Percentiles rank a stretch among this genome's conserved stretches.
Evolutionary conservation across 2,888 invertebrate genomes (phyloP).

Genomic region (Rhingia rostrata): DNA sequence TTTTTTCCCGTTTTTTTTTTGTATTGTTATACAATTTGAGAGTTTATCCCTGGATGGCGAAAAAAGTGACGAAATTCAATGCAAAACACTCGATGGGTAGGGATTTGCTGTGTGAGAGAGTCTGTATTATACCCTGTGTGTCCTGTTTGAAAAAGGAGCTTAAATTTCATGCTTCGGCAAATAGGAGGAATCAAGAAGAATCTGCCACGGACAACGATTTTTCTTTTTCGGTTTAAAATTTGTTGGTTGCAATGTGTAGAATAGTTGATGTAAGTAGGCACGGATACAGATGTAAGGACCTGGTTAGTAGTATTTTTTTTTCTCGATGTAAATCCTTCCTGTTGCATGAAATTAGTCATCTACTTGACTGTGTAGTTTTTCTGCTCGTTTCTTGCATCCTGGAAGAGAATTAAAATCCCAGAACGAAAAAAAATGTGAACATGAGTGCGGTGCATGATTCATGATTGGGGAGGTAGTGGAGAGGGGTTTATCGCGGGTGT

Average conservation of each 20-base stretch:
- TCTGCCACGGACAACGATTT: constrained; percentile 26
- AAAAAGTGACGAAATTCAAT: constrained; percentile 38
- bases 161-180: constrained; percentile 70
- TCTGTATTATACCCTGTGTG: not conserved
- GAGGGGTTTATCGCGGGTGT: not conserved
- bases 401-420: constrained; percentile 22
- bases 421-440: constrained; percentile 38
- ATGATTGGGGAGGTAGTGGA: not conserved
- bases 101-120: constrained; percentile 34
- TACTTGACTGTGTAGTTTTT: constrained; percentile 18
- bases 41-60: constrained; percentile 6
- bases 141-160: constrained; percentile 15
- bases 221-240: constrained; percentile 40
- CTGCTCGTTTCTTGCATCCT: not conserved
- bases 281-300: constrained; percentile 34
- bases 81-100: constrained; percentile 50
- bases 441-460: not conserved
- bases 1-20: constrained; percentile 3
- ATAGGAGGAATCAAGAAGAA: constrained; percentile 57
- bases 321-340: constrained; percentile 66
- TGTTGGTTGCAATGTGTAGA: constrained; percentile 3
- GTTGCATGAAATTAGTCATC: constrained; percentile 73
- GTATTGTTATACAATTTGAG: constrained; percentile 15
- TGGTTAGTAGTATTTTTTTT: constrained; percentile 41
- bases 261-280: constrained; percentile 22